These are phyloP conservation scores for Larimichthys crocea DNA, from an alignment of 2,113 vertebrate species.

Conservation along the genomic window DNA sequence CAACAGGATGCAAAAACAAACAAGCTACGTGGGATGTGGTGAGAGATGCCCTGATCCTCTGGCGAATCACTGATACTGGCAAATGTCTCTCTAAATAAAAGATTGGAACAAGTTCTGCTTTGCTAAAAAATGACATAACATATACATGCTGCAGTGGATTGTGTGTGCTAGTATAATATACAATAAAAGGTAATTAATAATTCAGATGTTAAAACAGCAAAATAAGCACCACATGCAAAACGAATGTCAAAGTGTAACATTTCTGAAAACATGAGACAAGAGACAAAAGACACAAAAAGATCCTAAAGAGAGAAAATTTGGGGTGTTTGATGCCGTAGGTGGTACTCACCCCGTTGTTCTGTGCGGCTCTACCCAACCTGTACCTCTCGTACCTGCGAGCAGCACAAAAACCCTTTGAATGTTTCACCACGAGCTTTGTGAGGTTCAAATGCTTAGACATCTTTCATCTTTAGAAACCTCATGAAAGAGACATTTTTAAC, in stretches of 20 bases:
- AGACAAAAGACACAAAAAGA: neutral
- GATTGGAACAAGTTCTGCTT: conserved; percentile 16
- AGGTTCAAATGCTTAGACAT: conserved; percentile 23
- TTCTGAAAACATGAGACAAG: no score
- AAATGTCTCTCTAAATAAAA: conserved; percentile 37
- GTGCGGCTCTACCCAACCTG: conserved; percentile 88
- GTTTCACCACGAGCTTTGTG: conserved; percentile 23
- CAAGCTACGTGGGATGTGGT: conserved; percentile 39
- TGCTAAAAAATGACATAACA: conserved; percentile 7
- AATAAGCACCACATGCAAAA: neutral
- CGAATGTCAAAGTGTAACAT: no score
- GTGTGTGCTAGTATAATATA: neutral
- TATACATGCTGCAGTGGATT: neutral
- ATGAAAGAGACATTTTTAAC: conserved; percentile 27
- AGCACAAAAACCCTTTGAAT: conserved; percentile 25
- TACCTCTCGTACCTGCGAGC: conserved; percentile 92
- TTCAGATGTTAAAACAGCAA: neutral
- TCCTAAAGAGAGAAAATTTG: neutral
- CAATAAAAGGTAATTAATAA: neutral
- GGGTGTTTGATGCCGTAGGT: neutral
- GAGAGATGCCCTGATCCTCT: conserved; percentile 30
- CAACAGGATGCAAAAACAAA: conserved; percentile 57
- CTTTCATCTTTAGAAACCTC: conserved; percentile 24
- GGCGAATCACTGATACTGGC: conserved; percentile 24
- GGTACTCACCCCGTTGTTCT: conserved; percentile 93